Base-by-base conservation (phyloP, 2,888 invertebrate genomes). In the Lasioglossum lativentre region DNA sequence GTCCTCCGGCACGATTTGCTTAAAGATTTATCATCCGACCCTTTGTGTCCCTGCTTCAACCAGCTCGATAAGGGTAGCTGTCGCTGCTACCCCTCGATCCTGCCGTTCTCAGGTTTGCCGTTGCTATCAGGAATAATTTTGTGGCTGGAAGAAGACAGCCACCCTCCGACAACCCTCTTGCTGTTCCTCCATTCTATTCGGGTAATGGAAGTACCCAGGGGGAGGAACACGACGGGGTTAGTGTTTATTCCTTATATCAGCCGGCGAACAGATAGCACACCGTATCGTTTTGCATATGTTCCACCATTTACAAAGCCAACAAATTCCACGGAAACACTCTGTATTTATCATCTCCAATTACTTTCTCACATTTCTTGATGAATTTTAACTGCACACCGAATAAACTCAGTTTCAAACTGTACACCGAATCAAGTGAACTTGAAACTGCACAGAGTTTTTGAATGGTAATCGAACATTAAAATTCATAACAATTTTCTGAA, bases 11-110 rank as follows among this genome's bases (percentile, higher is more conserved):
- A 71, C 80, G 84, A 85, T 87, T 88, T 82, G 79, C 77, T 87
- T 86, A 87, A 87, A 81, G 87, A 87, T 87, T 87, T 87, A 86
- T 87, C 83, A 86, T 81, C 71, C 80, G 86, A 86, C 87, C 81
- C 83, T 77, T 72, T 40, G 72, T 56, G 63, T 78, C 81, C 74
- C 72, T 40, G 70, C 40, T 19, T 66, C 40, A 66, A 78, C 63
- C 71, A 52, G 47, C 52, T 56, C 52, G 80, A 86, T 80, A 82
- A 81, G 80, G 81, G 72, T 19, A 34, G 70, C 75, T 56, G 23
- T 23, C 74, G n/a, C 85, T 71, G 68, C 81, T 71, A 76, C 77
- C 71, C 75, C 75, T 27, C 68, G 34, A 8, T 71, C 30, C 16
- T 19, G 66, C 14, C 82, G 63, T 23, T 40, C 74, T 27, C 27